Evolutionary conservation across 2,113 vertebrate species (phyloP).

Genomic region (Trogon melanurus): DNA sequence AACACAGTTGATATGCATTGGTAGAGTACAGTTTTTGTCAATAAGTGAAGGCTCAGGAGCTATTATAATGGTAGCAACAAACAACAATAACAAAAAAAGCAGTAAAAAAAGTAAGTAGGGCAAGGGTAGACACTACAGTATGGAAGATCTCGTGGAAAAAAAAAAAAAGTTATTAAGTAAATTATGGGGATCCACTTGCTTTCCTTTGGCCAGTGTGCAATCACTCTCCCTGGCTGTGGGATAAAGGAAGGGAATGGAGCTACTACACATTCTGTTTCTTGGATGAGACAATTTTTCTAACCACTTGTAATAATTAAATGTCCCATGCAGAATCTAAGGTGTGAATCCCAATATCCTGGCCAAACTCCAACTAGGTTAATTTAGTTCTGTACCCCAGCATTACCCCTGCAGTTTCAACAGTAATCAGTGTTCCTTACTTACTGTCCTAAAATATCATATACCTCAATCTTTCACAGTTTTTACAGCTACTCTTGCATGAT

Average conservation of each 20-base stretch:
- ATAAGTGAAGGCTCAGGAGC: not conserved
- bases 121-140: not conserved
- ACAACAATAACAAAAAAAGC: not conserved
- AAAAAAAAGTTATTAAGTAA: not conserved
- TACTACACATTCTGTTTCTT: not conserved
- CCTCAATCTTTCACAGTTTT: not conserved
- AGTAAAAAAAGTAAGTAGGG: not conserved
- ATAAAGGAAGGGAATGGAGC: not conserved
- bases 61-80: not conserved
- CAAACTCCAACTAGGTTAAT: constrained; percentile 20
- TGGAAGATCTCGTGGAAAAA: not conserved
- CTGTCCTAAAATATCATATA: not conserved
- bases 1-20: not conserved
- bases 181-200: not conserved
- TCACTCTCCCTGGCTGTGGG: not conserved
- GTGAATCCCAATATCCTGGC: not conserved
- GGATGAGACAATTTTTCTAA: not conserved
- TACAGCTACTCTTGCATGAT: not conserved
- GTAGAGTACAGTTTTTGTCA: not conserved
- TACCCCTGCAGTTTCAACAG: not conserved
- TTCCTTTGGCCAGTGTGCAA: not conserved
- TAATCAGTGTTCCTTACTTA: not conserved
- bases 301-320: not conserved
- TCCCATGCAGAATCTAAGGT: not conserved
- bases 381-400: not conserved